A percentile compares a stretch with the other conserved stretches of the same genome.
These are phyloP conservation scores for Neolamprologus falcicula DNA, from an alignment of 2,113 vertebrate species.

Conservation along the genomic window DNA sequence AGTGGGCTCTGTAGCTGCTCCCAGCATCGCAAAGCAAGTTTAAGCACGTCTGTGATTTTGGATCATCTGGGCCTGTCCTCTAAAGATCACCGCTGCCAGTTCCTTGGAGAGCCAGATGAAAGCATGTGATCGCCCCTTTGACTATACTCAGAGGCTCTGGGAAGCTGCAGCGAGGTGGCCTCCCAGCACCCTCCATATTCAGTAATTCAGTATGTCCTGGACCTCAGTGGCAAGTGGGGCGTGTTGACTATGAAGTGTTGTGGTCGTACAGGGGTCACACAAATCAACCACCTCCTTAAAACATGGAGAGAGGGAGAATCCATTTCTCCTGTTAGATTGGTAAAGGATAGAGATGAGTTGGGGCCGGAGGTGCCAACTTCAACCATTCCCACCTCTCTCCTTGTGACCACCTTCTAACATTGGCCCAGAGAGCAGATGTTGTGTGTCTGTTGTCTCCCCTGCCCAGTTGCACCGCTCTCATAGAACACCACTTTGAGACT, in stretches of 20 bases:
- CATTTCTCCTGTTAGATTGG: not conserved
- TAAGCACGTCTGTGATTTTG: not conserved
- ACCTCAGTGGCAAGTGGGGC: not conserved
- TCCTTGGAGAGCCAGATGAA: not conserved
- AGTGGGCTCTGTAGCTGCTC: not conserved
- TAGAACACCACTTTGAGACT: not conserved
- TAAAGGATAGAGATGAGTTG: not conserved
- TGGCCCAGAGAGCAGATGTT: not conserved
- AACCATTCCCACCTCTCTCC: not conserved
- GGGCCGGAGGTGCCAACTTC: not conserved
- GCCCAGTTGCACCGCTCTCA: not conserved
- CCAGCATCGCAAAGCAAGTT: not conserved
- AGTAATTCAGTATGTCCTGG: not conserved
- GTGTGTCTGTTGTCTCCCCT: not conserved
- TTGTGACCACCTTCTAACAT: not conserved
- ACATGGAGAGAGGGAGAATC: not conserved
- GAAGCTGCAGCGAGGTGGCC: not conserved
- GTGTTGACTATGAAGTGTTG: not conserved
- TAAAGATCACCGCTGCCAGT: not conserved
- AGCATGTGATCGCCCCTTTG: not conserved
- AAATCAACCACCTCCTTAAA: not conserved
- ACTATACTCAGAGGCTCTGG: not conserved
- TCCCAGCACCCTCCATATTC: not conserved
- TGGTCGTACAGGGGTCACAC: not conserved
- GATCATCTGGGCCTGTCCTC: not conserved